These are phyloP conservation scores for Grus americana DNA, from an alignment of 2,113 vertebrate genomes.

Conservation along the genomic window DNA sequence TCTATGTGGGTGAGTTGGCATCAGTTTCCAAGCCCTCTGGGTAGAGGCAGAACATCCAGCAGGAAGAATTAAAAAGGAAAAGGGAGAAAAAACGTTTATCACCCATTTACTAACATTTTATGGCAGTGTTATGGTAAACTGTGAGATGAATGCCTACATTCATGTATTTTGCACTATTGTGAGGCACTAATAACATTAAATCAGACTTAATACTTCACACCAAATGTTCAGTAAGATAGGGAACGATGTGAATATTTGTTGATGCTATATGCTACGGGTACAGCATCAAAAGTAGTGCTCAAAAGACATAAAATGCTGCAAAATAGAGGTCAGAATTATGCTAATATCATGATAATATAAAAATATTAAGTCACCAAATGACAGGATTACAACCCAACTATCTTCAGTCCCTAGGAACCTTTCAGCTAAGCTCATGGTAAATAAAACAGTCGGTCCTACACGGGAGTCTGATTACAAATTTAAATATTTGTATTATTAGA, in stretches of 20 bases:
- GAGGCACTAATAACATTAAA: slow-evolving; percentile 79
- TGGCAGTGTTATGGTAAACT: slow-evolving; percentile 74
- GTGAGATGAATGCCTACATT: slow-evolving; percentile 76
- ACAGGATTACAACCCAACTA: slow-evolving; percentile 74
- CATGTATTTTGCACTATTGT: slow-evolving; percentile 75
- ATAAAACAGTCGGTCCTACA: slow-evolving; percentile 66
- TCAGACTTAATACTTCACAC: slow-evolving; percentile 77
- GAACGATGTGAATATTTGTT: slow-evolving; percentile 74
- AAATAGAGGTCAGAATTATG: slow-evolving; percentile 78
- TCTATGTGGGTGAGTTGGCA: slow-evolving; percentile 67
- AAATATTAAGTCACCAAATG: slow-evolving; percentile 80
- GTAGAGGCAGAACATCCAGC: slow-evolving; percentile 68
- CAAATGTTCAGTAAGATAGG: slow-evolving; percentile 76
- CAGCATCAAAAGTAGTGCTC: slow-evolving; percentile 70
- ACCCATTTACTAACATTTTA: slow-evolving; percentile 74
- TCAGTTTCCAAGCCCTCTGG: slow-evolving; percentile 52
- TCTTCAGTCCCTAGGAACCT: slow-evolving; percentile 68
- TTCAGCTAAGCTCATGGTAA: slow-evolving; percentile 68
- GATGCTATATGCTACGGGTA: slow-evolving; percentile 11
- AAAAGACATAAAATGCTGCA: slow-evolving; percentile 74
- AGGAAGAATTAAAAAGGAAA: slow-evolving; percentile 72
- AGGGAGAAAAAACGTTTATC: slow-evolving; percentile 77
- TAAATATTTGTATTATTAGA: slow-evolving; percentile 75
- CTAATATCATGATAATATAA: slow-evolving; percentile 76
- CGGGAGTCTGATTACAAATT: slow-evolving; percentile 75